Evolutionary conservation across 2,797 vertebrate species (phyloP), one percentile per base, ranked within the genome.

Genomic region (Brachyalestes nurse): DNA sequence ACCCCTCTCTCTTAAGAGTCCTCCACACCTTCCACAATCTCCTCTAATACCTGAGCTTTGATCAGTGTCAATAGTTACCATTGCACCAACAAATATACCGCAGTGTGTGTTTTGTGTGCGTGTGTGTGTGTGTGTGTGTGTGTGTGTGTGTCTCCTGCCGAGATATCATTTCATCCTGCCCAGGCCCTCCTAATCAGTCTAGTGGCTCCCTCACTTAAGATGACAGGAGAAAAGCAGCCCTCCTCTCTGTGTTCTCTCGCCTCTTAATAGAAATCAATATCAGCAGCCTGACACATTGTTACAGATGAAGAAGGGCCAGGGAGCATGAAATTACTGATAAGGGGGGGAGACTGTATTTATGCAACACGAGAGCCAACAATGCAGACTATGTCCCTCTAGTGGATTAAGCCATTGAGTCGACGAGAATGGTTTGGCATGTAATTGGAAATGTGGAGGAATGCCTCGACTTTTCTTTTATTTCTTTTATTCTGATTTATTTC

Each of bases 321-420:
- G 90, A 91, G 90, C 88, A 91, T 91, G 83, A 91, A 91, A 93
- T 90, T 85, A 85, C 82, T 92, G 80, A 88, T 84, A 85, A 87
- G 75, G 61, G 64, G 61, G 38, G 45, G 82, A 88, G 82, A 28
- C 71, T 84, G 85, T 80, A 85, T 88, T 91, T 89, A 88, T 88
- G 85, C 86, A 90, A 88, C 74, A 55, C 67, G 23, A 72, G 84
- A 72, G 28, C 34, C 75, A 73, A 82, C 72, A 76, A 79, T 60
- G 51, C 17, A 0, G 19, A 61, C 55, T 13, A 72, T 53, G 77
- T 79, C 73, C 66, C 70, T 70, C 58, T 67, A 79, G 34, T 76
- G 42, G 73, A 72, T 72, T 78, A 77, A 85, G 71, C 66, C 66
- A 58, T n/a, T 51, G 13, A 79, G 60, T 75, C 14, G 6, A 70